Evolutionary conservation across 2,888 invertebrate species (phyloP), one percentile per base, ranked within the genome.

Genomic region (Pristionchus maxplancki): DNA sequence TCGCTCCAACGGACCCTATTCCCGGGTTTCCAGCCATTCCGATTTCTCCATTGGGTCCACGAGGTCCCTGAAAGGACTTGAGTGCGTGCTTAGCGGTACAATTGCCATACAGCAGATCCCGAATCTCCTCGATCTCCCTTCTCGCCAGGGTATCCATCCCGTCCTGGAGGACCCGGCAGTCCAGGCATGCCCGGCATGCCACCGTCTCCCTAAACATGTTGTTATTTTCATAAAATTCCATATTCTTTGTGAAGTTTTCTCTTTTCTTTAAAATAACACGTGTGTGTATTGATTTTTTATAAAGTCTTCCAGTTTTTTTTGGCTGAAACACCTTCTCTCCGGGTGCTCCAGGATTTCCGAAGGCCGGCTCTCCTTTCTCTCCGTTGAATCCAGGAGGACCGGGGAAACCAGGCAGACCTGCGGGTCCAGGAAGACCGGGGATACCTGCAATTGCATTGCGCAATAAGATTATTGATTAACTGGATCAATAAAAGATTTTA

Each of bases 181-280:
- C 95, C 95, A 28, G 95, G 95, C 91, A 95, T 95, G 89, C 98
- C 98, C 93, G 97, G 96, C 64, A 96, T 95, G 84, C 97, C 95
- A 28, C 93, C 91, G 88, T 95, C 95, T 90, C 95, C 95, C 95
- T 95, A 88, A 87, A 93, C n/a, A n/a, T n/a, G n/a, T n/a, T n/a
- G n/a, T n/a, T n/a, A n/a, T n/a, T n/a, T n/a, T n/a, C n/a, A n/a
- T n/a, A n/a, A n/a, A n/a, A n/a, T n/a, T n/a, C n/a, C n/a, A n/a
- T n/a, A n/a, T n/a, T n/a, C n/a, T n/a, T n/a, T n/a, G n/a, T n/a
- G n/a, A n/a, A n/a, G n/a, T n/a, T n/a, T n/a, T n/a, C n/a, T n/a
- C n/a, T n/a, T n/a, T n/a, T n/a, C n/a, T n/a, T n/a, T n/a, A n/a
- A n/a, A n/a, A n/a, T n/a, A n/a, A n/a, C n/a, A n/a, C n/a, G n/a